These are phyloP conservation scores for Phrynocephalus versicolor DNA, from an alignment of 2,113 vertebrate species.

Conservation along the genomic window DNA sequence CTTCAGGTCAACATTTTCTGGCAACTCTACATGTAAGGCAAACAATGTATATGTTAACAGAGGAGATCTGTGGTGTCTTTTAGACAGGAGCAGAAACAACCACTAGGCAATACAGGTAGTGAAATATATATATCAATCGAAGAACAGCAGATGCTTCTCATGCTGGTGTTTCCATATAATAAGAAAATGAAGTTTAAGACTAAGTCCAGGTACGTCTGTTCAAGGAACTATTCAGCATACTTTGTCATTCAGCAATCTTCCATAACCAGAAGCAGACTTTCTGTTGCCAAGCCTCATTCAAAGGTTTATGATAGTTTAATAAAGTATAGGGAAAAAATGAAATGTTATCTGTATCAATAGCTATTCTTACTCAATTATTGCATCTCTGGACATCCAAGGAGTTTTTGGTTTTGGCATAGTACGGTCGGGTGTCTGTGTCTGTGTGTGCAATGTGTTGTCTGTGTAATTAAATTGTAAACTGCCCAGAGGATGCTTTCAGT, in stretches of 20 bases:
- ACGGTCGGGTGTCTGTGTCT: neutral
- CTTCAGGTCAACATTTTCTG: neutral
- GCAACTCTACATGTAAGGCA: slow-evolving; percentile 22
- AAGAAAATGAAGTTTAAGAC: slow-evolving; percentile 9
- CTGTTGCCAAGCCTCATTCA: neutral
- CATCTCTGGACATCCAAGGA: slow-evolving; percentile 1
- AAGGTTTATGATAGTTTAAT: neutral
- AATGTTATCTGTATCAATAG: no score
- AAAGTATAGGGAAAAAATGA: no score
- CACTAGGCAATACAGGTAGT: slow-evolving; percentile 37
- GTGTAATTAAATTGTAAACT: no score
- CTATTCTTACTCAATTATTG: neutral
- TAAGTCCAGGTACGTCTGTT: neutral
- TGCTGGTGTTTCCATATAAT: slow-evolving; percentile 11
- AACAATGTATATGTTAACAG: slow-evolving; percentile 4
- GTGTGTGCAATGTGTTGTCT: neutral
- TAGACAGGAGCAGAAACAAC: slow-evolving; percentile 27
- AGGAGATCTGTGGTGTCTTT: slow-evolving; percentile 19
- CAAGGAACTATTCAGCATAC: slow-evolving; percentile 10
- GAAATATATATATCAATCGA: slow-evolving; percentile 20
- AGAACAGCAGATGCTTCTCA: slow-evolving; percentile 27
- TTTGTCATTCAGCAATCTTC: slow-evolving; percentile 36
- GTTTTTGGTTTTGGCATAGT: neutral
- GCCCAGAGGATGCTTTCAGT: neutral
- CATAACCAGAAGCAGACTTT: neutral